Evolutionary conservation across 2,113 vertebrate genomes (phyloP).

Genomic region (Sciurus niger): DNA sequence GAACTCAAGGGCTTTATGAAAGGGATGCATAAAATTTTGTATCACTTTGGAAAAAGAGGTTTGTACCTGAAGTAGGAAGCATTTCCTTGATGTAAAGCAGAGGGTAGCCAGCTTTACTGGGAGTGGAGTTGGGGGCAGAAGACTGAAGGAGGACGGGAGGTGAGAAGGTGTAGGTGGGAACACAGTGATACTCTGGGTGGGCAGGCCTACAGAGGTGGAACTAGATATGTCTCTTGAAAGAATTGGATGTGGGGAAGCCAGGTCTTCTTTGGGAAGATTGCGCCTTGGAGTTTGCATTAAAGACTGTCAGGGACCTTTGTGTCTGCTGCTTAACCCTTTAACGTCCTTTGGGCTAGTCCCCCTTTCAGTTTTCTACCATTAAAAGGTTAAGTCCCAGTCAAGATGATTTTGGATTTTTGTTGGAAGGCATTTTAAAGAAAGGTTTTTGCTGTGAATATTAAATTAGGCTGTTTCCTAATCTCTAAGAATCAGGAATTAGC

Average conservation of each 20-base stretch:
- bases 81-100: constrained; percentile 22
- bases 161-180: neutral
- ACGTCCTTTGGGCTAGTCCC: neutral
- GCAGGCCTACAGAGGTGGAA: neutral
- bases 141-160: neutral
- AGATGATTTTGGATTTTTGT: neutral
- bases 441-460: neutral
- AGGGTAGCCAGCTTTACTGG: neutral
- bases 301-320: neutral
- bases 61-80: constrained; percentile 5
- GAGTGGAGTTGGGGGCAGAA: neutral
- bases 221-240: neutral
- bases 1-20: constrained; percentile 16
- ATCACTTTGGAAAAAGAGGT: neutral
- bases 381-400: neutral
- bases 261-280: constrained; percentile 37
- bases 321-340: neutral
- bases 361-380: constrained; percentile 25
- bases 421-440: constrained; percentile 47
- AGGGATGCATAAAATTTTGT: neutral
- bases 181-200: neutral
- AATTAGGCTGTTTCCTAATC: neutral
- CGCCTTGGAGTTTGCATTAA: neutral
- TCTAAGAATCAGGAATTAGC: constrained; percentile 1
- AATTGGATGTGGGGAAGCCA: neutral